Evolutionary conservation across 2,888 invertebrate genomes (phyloP).

Genomic region (Nomada ruficornis): DNA sequence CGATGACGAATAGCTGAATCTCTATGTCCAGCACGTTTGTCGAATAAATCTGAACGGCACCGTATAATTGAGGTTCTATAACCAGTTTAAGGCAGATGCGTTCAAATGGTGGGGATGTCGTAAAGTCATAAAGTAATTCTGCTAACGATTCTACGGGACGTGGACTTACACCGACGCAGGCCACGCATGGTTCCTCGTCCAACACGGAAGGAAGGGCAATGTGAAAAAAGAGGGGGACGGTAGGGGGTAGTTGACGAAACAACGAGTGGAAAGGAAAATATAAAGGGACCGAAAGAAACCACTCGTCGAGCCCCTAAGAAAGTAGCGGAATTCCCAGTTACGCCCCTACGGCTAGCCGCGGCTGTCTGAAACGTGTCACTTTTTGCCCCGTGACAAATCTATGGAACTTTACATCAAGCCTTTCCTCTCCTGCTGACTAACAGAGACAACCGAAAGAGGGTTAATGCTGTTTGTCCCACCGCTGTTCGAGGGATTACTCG

Average conservation of each 20-base stretch:
- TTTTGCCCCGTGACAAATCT: constrained; percentile 71
- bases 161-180: no score
- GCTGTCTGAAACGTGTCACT: constrained; percentile 45
- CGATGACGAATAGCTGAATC: background rate
- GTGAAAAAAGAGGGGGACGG: background rate
- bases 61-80: constrained; percentile 16
- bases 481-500: constrained; percentile 38
- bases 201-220: background rate
- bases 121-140: constrained; percentile 5
- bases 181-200: background rate
- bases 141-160: background rate
- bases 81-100: background rate
- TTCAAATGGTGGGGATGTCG: background rate
- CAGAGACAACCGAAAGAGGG: constrained; percentile 41
- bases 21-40: background rate
- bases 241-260: constrained; percentile 36
- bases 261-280: constrained; percentile 52
- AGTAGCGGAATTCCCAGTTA: constrained; percentile 45
- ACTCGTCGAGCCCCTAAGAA: constrained; percentile 60
- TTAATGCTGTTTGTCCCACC: constrained; percentile 73
- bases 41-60: constrained; percentile 12
- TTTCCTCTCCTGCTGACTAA: background rate
- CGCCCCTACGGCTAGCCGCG: constrained; percentile 7
- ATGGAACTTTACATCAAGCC: constrained; percentile 68
- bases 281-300: constrained; percentile 58